Evolutionary conservation across 2,113 vertebrate genomes (phyloP), one percentile per base, ranked within the genome.

Genomic region (Carlito syrichta): DNA sequence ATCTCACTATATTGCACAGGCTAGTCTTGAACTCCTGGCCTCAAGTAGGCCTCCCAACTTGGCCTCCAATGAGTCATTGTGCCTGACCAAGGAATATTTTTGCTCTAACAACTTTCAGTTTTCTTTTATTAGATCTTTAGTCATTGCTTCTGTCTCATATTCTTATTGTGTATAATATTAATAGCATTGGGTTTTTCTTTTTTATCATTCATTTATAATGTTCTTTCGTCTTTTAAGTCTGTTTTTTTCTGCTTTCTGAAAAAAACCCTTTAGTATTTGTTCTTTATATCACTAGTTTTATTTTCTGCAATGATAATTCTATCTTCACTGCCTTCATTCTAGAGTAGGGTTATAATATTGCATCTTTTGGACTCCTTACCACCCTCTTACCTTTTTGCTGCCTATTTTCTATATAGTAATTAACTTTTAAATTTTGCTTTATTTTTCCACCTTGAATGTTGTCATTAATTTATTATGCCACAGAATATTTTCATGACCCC

Each of bases 401-500:
- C 17, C 19, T 94, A 73, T 94, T 92, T 79, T 50, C n/a, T 74
- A 11, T 69, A 12, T 43, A 79, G n/a, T 32, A 81, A 56, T 23
- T 77, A 83, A 58, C 19, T 94, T 91, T 81, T 40, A 90, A 95
- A 82, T 74, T 92, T 90, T 78, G 10, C 4, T 95, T 74, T 78
- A 12, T 84, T 69, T 86, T 74, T 25, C 48, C 11, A 76, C 32
- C 13, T 73, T 73, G 4, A 86, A 35, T 27, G 30, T 78, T 48
- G 23, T 58, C 40, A 63, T 88, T n/a, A 27, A 50, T 63, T 91
- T 56, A 50, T 52, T 58, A 84, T 86, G 50, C 40, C 84, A 40
- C n/a, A 60, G 50, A 83, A n/a, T 94, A 63, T 94, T 71, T 94
- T 95, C 38, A 91, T 60, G 92, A 60, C 3, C 3, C 27, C 11